phyloP scores from a whole-genome alignment of 2,888 invertebrate genomes.

The Parasteatoda lunata region DNA sequence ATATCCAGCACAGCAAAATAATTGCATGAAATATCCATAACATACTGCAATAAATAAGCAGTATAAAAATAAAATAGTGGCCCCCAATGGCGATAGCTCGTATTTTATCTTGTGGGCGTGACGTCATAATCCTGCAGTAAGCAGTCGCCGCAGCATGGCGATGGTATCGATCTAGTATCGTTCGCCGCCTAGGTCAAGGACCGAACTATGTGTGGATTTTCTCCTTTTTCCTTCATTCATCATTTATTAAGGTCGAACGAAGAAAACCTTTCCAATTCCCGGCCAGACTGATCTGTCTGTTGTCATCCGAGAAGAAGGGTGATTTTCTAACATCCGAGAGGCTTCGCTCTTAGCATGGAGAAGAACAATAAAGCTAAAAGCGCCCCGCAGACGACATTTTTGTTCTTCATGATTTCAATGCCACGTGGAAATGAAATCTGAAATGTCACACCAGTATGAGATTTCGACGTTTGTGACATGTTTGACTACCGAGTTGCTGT shows the following conservation, averaged over 20 bases:
- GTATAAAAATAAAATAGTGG: neutral
- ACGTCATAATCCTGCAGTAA: slow-evolving; percentile 64
- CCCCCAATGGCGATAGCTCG: slow-evolving; percentile 17
- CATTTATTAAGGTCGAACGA: slow-evolving; percentile 53
- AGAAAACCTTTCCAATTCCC: neutral
- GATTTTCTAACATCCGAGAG: slow-evolving; percentile 6
- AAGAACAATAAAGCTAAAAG: too few species aligned
- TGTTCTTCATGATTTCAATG: too few species aligned
- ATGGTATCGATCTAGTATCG: slow-evolving; percentile 43
- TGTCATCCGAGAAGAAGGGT: neutral
- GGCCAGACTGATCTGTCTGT: slow-evolving; percentile 26
- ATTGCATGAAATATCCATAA: too few species aligned
- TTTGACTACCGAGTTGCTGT: too few species aligned
- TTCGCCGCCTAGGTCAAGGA: slow-evolving; percentile 50
- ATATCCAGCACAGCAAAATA: too few species aligned
- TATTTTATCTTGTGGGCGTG: slow-evolving; percentile 24
- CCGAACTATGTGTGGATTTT: slow-evolving; percentile 26
- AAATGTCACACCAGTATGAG: too few species aligned
- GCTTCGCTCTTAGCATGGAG: too few species aligned
- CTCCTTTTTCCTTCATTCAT: slow-evolving; percentile 43
- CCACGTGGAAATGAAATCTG: too few species aligned
- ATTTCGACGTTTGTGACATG: too few species aligned
- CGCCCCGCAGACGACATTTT: too few species aligned
- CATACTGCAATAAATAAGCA: too few species aligned
- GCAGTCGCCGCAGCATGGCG: slow-evolving; percentile 46